Conservation (phyloP, 2,113 vertebrate genomes). For the Arenaria interpres region DNA sequence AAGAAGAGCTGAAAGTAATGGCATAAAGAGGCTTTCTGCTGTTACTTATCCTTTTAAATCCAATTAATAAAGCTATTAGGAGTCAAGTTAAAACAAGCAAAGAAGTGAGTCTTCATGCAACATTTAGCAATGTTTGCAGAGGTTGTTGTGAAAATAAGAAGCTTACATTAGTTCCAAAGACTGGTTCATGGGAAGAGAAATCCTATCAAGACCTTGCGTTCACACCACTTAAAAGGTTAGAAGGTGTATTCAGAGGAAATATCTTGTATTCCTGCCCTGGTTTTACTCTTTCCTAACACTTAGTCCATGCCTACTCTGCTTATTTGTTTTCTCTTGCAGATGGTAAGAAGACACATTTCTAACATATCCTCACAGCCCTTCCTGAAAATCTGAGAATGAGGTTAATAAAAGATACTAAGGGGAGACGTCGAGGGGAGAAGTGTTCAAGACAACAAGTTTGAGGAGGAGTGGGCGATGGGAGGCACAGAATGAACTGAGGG, state of each 20-base stretch:
- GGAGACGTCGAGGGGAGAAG: neutral
- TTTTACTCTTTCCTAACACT: neutral
- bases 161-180: neutral
- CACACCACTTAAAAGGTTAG: neutral
- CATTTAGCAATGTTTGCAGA: neutral
- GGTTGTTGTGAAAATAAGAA: neutral
- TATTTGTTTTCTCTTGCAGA: neutral
- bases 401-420: neutral
- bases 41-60: neutral
- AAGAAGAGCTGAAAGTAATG: neutral
- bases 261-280: neutral
- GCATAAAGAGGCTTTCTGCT: neutral
- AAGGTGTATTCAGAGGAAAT: neutral
- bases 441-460: neutral
- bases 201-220: neutral
- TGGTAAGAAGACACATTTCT: neutral
- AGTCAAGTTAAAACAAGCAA: neutral
- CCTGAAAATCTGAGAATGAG: neutral
- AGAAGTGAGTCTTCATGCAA: neutral
- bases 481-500: neutral
- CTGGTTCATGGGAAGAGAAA: neutral
- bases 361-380: neutral
- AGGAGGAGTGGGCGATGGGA: fast-evolving
- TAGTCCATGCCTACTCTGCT: neutral
- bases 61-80: neutral